phyloP scores from a whole-genome alignment of 2,888 invertebrate genomes.

The Melieria crassipennis region DNA sequence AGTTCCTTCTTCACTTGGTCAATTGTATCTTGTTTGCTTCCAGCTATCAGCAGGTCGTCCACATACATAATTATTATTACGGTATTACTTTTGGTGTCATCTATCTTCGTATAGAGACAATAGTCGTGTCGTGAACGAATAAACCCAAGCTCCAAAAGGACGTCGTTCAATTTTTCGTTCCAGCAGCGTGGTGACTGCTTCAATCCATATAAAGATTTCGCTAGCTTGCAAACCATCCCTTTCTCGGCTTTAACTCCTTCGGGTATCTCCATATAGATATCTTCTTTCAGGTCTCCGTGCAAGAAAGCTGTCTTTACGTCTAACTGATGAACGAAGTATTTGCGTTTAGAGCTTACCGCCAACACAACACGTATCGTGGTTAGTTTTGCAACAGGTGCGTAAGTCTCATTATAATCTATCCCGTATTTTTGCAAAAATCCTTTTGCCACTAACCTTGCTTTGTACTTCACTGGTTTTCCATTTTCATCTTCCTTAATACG shows the following conservation, averaged over 20 bases:
- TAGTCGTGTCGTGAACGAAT: slow-evolving; percentile 3
- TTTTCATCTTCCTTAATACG: slow-evolving; percentile 26
- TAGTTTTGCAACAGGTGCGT: slow-evolving; percentile 37
- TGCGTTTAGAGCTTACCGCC: slow-evolving; percentile 19
- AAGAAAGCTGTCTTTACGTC: slow-evolving; percentile 35
- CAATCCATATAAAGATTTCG: slow-evolving; percentile 29
- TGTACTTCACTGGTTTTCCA: slow-evolving; percentile 18
- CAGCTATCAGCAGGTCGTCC: slow-evolving; percentile 11
- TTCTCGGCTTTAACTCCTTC: slow-evolving; percentile 16
- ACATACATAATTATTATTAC: slow-evolving; percentile 22
- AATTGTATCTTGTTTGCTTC: too few species aligned
- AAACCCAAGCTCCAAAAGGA: slow-evolving; percentile 16
- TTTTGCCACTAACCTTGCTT: slow-evolving; percentile 33
- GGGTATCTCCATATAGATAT: slow-evolving; percentile 32
- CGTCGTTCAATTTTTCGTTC: too few species aligned
- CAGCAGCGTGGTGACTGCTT: slow-evolving; percentile 36
- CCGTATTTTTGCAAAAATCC: slow-evolving; percentile 34
- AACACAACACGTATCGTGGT: slow-evolving; percentile 30
- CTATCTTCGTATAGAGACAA: slow-evolving; percentile 18
- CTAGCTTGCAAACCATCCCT: slow-evolving; percentile 9
- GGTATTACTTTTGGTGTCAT: neutral
- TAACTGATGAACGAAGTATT: slow-evolving; percentile 27
- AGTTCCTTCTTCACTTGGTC: too few species aligned
- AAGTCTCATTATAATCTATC: slow-evolving; percentile 32
- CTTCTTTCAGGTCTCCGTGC: slow-evolving; percentile 32